Base-by-base conservation (phyloP, 1,140 invertebrate genomes). In the Pentalonia nigronervosa region DNA sequence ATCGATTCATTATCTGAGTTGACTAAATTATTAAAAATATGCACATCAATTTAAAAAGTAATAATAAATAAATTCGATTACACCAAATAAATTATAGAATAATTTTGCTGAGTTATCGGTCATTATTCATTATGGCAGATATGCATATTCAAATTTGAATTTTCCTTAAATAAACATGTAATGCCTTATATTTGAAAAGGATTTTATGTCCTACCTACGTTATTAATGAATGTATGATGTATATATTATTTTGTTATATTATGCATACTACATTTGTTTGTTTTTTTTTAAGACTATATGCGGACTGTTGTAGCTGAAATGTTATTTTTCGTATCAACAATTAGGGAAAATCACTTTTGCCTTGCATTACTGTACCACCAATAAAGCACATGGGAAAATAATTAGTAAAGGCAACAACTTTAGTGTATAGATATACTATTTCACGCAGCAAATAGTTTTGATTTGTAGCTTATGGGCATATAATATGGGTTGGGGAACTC, bases 401-500 rank as follows among this genome's bases (percentile, higher is more conserved):
- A 87, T 87, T 87, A 48, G 45, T 87, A 87, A 87, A 87, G 17
- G 86, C 41, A 50, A 87, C 60, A 67, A 67, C 60, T 67, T 25
- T 67, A 67, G 30, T 34, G n/a, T 88, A 50, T 30, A 88, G n/a
- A 34, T 88, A 41, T 41, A 50, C 7, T 48, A 48, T 88, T 50
- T n/a, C 20, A 53, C 14, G 23, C 48, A 50, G 87, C 36, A 89
- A 91, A 91, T 83, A 50, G 45, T 81, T 91, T 91, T 91, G 67
- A 91, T 81, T 91, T 91, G 45, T 81, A 91, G 67, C 67, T 91
- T 91, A 91, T 34, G 47, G 23, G n/a, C 67, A 25, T 45, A 48
- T 36, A 50, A 76, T 50, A 47, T 7, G 21, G 8, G 45, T 11
- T 7, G 45, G 34, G 17, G 60, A 6, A 47, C 6, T n/a, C n/a